phyloP scores from a whole-genome alignment of 2,888 invertebrate genomes.

The Tetragonisca angustula region DNA sequence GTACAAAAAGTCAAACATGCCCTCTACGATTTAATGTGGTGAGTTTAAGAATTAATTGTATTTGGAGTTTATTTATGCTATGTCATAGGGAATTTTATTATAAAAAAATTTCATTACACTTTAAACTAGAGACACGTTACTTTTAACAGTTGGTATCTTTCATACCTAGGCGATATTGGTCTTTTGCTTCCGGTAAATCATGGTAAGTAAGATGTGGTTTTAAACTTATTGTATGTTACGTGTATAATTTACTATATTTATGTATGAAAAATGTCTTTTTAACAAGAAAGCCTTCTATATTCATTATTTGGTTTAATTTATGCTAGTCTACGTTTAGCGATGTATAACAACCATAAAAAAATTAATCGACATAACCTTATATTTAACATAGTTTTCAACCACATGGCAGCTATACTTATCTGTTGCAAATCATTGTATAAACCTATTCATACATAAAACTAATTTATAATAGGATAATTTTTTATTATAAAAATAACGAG shows the following conservation, averaged over 20 bases:
- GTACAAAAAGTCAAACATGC: background rate
- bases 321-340: constrained; percentile 6
- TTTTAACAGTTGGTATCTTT: constrained; percentile 38
- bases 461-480: background rate
- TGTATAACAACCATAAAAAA: constrained; percentile 12
- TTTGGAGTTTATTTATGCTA: background rate
- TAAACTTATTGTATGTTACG: constrained; percentile 49
- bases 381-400: constrained; percentile 43
- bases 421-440: background rate
- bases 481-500: background rate
- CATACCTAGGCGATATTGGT: constrained; percentile 54
- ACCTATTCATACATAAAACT: background rate
- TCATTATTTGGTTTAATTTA: background rate
- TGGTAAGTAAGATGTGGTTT: constrained; percentile 73
- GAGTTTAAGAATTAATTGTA: background rate
- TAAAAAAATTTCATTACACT: background rate
- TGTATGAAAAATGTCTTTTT: constrained; percentile 15
- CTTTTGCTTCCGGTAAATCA: constrained; percentile 78
- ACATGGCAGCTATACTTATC: constrained; percentile 62
- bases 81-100: constrained; percentile 4
- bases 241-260: constrained; percentile 39
- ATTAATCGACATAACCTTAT: constrained; percentile 59
- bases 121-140: constrained; percentile 1
- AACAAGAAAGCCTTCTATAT: background rate
- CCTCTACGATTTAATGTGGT: background rate